A percentile compares a stretch with the other conserved stretches of the same genome.
These are phyloP conservation scores for Panopea generosa DNA, from an alignment of 2,888 invertebrate species.

Conservation along the genomic window DNA sequence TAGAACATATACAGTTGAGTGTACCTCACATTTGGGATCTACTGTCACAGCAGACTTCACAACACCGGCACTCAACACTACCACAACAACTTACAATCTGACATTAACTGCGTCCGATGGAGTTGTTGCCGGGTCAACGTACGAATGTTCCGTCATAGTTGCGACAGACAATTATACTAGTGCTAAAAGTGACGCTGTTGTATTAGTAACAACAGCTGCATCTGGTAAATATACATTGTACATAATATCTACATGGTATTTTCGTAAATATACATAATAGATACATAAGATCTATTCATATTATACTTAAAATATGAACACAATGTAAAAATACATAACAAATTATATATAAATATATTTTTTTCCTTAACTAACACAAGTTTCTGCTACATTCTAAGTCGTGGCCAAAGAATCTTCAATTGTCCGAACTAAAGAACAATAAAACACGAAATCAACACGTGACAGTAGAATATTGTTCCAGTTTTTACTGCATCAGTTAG, in stretches of 20 bases:
- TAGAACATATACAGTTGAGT: slow-evolving; percentile 36
- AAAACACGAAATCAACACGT: background rate
- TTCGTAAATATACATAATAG: too few relatives aligned
- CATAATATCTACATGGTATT: background rate
- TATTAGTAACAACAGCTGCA: slow-evolving; percentile 58
- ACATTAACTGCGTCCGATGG: slow-evolving; percentile 58
- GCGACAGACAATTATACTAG: slow-evolving; percentile 48
- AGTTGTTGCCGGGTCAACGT: slow-evolving; percentile 60
- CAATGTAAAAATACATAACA: too few relatives aligned
- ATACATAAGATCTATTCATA: too few relatives aligned
- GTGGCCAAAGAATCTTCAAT: too few relatives aligned
- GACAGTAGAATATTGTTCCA: background rate
- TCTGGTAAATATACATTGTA: slow-evolving; percentile 15
- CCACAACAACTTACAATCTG: slow-evolving; percentile 20
- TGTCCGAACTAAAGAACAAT: too few relatives aligned
- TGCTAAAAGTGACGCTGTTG: slow-evolving; percentile 61
- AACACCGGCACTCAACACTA: slow-evolving; percentile 5
- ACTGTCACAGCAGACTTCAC: slow-evolving; percentile 23
- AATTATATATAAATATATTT: too few relatives aligned
- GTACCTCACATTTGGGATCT: slow-evolving; percentile 12
- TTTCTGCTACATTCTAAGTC: too few relatives aligned
- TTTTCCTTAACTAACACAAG: too few relatives aligned
- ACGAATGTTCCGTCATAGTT: slow-evolving; percentile 62
- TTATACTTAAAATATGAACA: too few relatives aligned
- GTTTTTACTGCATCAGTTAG: too few relatives aligned